Evolutionary conservation across 2,797 vertebrate genomes (phyloP).

Genomic region (Lateolabrax maculatus): DNA sequence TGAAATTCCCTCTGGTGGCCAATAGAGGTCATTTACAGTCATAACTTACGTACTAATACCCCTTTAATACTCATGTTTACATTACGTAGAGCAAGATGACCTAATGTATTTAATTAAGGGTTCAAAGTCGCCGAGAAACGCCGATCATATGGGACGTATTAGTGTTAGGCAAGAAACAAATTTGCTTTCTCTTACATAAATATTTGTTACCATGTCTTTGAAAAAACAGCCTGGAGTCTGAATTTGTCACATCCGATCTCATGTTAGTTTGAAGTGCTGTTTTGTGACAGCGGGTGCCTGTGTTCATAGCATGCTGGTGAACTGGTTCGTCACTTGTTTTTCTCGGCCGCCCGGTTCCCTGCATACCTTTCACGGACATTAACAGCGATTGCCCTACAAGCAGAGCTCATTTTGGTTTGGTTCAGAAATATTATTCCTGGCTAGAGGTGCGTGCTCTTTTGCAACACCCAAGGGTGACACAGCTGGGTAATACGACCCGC

Average conservation of each 20-base stretch:
- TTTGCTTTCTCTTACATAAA: slow-evolving; percentile 64
- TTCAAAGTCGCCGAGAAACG: slow-evolving; percentile 53
- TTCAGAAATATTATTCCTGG: slow-evolving; percentile 80
- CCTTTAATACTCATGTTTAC: slow-evolving; percentile 55
- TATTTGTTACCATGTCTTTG: slow-evolving; percentile 59
- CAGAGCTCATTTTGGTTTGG: slow-evolving; percentile 56
- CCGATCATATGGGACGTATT: slow-evolving; percentile 61
- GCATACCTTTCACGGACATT: slow-evolving; percentile 70
- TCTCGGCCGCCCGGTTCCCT: slow-evolving; percentile 35
- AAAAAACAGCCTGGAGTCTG: slow-evolving; percentile 48
- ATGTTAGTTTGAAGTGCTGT: slow-evolving; percentile 21
- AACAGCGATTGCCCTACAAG: slow-evolving; percentile 63
- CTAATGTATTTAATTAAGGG: slow-evolving; percentile 62
- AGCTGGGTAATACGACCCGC: slow-evolving; percentile 70
- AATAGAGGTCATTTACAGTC: slow-evolving; percentile 48
- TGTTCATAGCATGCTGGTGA: slow-evolving; percentile 49
- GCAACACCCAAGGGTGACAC: slow-evolving; percentile 81
- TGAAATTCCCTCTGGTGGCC: slow-evolving; percentile 47
- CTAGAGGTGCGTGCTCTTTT: slow-evolving; percentile 68
- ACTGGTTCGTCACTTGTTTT: slow-evolving; percentile 65
- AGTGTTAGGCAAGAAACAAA: slow-evolving; percentile 53
- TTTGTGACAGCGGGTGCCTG: slow-evolving; percentile 53
- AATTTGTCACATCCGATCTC: slow-evolving; percentile 66
- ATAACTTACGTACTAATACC: slow-evolving; percentile 19
- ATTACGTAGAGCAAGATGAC: slow-evolving; percentile 59